Base-by-base conservation (phyloP, 1,140 invertebrate genomes). In the Psilanteris sp. region DNA sequence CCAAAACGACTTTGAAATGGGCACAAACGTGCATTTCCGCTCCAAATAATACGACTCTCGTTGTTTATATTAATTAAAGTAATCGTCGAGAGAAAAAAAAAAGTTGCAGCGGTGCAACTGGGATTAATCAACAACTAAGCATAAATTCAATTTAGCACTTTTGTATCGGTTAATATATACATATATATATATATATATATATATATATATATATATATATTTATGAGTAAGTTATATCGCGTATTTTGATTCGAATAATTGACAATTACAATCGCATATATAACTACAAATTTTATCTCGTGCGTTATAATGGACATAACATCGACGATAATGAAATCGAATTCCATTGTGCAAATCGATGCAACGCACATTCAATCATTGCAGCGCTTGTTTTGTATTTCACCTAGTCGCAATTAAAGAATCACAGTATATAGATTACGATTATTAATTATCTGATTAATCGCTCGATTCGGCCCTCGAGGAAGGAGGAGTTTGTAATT, bases 51-150 rank as follows among this genome's bases (percentile, higher is more conserved):
- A 20, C n/a, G n/a, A n/a, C n/a, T n/a, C n/a, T n/a, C n/a, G n/a
- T n/a, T n/a, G n/a, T n/a, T n/a, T n/a, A 3, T 20, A 20, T 20
- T 20, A 20, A 20, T 20, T 37, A 27, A 52, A 26, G 27, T 6
- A 3, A 48, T 34, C 11, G 27, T 18, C 4, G 29, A 14, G 22
- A 31, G 18, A 20, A 2, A 5, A 20, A 14, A n/a, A 55, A 55
- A 44, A 59, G 5, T 18, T 57, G 39, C 64, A 31, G 4, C 37
- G 10, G 14, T 50, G 64, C 64, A 24, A 27, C 26, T 55, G 37
- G 37, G 22, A 36, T 39, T 13, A 34, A 3, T 27, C 29, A 22
- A 48, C 39, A 50, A 62, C 24, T 14, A 3, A 14, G 18, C 6
- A 24, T 4, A 50, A 34, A 52, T 24, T 52, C 7, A 15, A 34